These are phyloP conservation scores for Manacus vitellinus DNA, from an alignment of 2,113 vertebrate genomes.

Conservation along the genomic window DNA sequence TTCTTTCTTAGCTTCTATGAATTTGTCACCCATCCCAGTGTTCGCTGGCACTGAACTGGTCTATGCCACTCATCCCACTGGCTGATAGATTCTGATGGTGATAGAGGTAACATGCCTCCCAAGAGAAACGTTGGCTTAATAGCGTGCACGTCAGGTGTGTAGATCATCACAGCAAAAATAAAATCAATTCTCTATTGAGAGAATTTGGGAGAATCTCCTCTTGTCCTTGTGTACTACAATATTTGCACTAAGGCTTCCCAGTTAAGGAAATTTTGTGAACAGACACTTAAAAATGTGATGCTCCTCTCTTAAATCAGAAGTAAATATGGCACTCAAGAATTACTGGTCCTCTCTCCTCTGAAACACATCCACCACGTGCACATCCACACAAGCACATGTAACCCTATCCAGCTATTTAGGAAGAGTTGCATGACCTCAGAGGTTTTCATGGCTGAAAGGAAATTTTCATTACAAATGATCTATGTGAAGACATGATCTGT, in stretches of 20 bases:
- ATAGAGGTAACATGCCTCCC: background rate
- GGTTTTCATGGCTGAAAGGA: background rate
- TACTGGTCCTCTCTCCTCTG: background rate
- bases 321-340: background rate
- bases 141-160: background rate
- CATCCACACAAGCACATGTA: background rate
- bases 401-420: background rate
- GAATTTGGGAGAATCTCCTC: background rate
- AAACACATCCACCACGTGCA: background rate
- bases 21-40: background rate
- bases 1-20: background rate
- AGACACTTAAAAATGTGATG: background rate
- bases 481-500: background rate
- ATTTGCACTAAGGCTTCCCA: background rate
- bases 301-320: background rate
- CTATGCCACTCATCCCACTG: background rate
- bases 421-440: background rate
- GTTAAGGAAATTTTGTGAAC: background rate
- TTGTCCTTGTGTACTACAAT: no score
- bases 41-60: rapidly evolving
- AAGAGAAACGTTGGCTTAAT: background rate
- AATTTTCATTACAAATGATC: background rate
- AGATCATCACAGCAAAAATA: background rate
- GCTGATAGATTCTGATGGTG: background rate
- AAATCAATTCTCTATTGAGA: background rate